These are phyloP conservation scores for Dreissena polymorpha DNA, from an alignment of 1,140 invertebrate genomes.

Conservation along the genomic window DNA sequence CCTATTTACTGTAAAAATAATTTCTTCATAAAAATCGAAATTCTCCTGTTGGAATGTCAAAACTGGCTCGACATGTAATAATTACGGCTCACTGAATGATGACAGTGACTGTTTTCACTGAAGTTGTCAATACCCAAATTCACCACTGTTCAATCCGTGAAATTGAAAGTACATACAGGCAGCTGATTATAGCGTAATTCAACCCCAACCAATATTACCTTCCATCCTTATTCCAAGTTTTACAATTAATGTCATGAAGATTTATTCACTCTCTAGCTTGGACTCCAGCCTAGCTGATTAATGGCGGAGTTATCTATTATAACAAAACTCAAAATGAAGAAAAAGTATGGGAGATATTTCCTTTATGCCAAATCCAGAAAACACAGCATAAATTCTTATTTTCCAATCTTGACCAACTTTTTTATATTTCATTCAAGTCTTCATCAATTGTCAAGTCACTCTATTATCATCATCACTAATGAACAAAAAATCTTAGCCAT, in stretches of 20 bases:
- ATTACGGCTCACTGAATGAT: background rate
- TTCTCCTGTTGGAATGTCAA: background rate
- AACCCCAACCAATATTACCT: slow-evolving; percentile 20
- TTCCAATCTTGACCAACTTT: no score
- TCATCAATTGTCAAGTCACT: no score
- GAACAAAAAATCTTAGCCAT: no score
- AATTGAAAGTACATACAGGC: slow-evolving; percentile 1
- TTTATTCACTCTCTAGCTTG: no score
- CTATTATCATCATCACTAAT: no score
- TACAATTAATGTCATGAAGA: background rate
- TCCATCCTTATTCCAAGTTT: slow-evolving; percentile 26
- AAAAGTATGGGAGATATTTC: no score
- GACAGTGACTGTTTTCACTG: background rate
- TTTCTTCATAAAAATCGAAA: slow-evolving; percentile 2
- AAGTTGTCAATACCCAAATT: background rate
- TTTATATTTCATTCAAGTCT: no score
- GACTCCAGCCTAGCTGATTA: no score
- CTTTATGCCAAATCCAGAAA: no score
- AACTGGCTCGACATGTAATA: background rate
- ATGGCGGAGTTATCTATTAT: no score
- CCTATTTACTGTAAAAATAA: slow-evolving; percentile 4
- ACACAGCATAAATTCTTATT: no score
- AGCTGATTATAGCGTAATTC: slow-evolving; percentile 33
- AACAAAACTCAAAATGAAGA: no score
- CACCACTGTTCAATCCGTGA: background rate